Conservation (phyloP, 2,888 invertebrate species). For the Gymnoscelis rufifasciata region DNA sequence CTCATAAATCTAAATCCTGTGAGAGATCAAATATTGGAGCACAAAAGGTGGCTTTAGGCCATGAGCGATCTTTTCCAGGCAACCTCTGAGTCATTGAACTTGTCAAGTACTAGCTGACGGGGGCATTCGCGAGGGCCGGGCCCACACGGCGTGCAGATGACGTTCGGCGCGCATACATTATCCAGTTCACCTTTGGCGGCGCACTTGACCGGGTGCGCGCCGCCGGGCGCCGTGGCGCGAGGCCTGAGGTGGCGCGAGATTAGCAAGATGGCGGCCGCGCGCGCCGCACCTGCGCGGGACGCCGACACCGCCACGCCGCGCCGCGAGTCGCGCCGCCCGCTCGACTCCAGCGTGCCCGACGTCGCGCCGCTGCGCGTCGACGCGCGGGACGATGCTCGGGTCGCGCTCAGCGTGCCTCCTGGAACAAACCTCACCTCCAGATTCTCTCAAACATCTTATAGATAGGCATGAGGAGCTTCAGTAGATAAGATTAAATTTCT, state of each 20-base stretch:
- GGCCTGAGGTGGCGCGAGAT: slow-evolving; percentile 90
- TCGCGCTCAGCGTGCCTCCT: slow-evolving; percentile 78
- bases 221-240: slow-evolving; percentile 75
- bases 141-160: slow-evolving; percentile 69
- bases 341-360: slow-evolving; percentile 59
- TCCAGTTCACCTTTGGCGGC: slow-evolving; percentile 80
- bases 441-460: too few species aligned
- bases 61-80: too few species aligned
- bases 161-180: slow-evolving; percentile 75
- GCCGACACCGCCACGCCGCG: slow-evolving; percentile 86
- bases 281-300: slow-evolving; percentile 95
- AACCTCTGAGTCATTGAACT: too few species aligned
- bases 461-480: too few species aligned
- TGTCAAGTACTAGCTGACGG: neutral
- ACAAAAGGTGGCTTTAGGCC: too few species aligned
- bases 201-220: slow-evolving; percentile 77
- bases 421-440: slow-evolving; percentile 28
- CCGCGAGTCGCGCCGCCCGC: slow-evolving; percentile 64
- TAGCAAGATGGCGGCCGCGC: slow-evolving; percentile 96
- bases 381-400: slow-evolving; percentile 70
- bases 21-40: too few species aligned
- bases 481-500: too few species aligned
- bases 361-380: slow-evolving; percentile 75
- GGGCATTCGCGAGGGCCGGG: slow-evolving; percentile 36
- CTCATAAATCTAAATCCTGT: too few species aligned